Evolutionary conservation across 2,113 vertebrate species (phyloP), one percentile per base, ranked within the genome.

Genomic region (Platichthys flesus): DNA sequence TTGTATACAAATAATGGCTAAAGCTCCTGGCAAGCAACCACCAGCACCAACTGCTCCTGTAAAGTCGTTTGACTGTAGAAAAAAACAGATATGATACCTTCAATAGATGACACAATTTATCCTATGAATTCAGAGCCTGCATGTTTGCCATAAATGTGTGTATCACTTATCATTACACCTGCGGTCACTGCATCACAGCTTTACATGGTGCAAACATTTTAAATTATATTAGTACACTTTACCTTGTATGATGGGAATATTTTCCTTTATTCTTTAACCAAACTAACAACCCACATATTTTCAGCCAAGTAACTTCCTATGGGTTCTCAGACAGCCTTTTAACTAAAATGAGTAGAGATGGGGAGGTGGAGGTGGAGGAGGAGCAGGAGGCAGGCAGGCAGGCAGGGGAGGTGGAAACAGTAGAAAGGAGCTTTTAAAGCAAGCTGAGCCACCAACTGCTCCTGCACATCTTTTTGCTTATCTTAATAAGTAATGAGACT

Each of bases 401-500:
- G 64, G 79, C 54, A 49, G 52, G 69, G 68, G 71, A 78, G 76
- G 61, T 74, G 85, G 78, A 90, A 81, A 87, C 77, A 82, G 89
- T 70, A 81, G 80, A 88, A 74, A 67, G 78, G 72, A 82, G 93
- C 89, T 93, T 94, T 94, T 94, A 94, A 95, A 94, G 91, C 90
- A 91, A 95, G 91, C 92, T 85, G 91, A 95, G 95, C 94, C 93
- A 92, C 95, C 94, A 95, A 95, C 95, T 93, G 95, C 94, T 96
- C 84, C 79, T 89, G 93, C 94, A 95, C 95, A 96, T 95, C 95
- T 94, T 88, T 96, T 95, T 94, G 94, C 96, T 98, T 99, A 98
- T 98, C 97, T 97, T 96, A 97, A 97, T 99, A 99, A 99, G 95
- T 98, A 98, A 99, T 98, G 97, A 98, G 96, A 92, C 94, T 98